A percentile compares a stretch with the other conserved stretches of the same genome.
Evolutionary conservation across 2,113 vertebrate species (phyloP).

Genomic region (Sinocyclocheilus maitianheensis): DNA sequence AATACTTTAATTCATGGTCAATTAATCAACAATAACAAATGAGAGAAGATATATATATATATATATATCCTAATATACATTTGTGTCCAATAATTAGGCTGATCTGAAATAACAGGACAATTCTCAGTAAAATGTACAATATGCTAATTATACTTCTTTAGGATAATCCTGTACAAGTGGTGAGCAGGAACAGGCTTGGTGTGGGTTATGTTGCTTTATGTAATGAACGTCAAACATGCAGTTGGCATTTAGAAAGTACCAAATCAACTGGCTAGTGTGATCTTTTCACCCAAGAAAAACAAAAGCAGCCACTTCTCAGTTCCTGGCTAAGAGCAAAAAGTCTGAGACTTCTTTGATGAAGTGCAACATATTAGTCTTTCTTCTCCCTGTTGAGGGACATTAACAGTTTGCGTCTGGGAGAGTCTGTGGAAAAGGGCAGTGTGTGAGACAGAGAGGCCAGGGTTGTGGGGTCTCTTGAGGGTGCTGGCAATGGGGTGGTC

Average conservation of each 20-base stretch:
- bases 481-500: neutral
- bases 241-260: neutral
- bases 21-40: conserved; percentile 5
- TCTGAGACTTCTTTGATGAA: neutral
- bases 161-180: neutral
- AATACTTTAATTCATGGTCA: neutral
- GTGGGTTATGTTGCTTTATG: neutral
- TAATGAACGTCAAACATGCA: neutral
- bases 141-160: neutral
- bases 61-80: neutral
- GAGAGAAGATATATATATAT: neutral
- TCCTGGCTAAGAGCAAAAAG: neutral
- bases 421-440: conserved; percentile 51
- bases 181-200: neutral
- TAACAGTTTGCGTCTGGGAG: conserved; percentile 63
- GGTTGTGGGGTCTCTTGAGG: neutral
- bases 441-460: conserved; percentile 38
- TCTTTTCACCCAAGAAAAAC: neutral
- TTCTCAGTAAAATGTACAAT: neutral
- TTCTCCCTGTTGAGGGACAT: conserved; percentile 71
- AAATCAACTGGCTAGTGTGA: neutral
- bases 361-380: conserved; percentile 67
- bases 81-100: neutral
- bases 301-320: neutral
- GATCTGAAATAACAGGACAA: neutral